These are phyloP conservation scores for Alectura lathami DNA, from an alignment of 2,113 vertebrate species.

Conservation along the genomic window DNA sequence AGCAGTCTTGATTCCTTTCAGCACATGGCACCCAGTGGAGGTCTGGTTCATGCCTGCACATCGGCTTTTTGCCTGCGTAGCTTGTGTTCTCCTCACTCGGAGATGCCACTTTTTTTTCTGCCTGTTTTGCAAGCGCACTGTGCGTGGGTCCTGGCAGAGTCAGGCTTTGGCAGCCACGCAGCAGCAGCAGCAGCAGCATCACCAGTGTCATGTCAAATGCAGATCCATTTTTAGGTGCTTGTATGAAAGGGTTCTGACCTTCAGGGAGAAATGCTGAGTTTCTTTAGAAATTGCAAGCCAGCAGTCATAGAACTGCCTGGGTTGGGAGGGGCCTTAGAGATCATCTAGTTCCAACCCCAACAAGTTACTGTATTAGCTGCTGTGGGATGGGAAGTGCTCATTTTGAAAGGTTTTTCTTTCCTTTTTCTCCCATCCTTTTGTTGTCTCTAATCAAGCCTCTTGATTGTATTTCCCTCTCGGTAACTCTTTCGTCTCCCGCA, in stretches of 20 bases:
- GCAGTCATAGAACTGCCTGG: too few relatives aligned
- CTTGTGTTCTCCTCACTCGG: neutral
- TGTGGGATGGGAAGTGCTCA: neutral
- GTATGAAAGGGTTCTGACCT: neutral
- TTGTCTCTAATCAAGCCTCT: neutral
- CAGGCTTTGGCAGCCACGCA: neutral
- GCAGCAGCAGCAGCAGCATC: neutral
- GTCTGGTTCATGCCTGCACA: neutral
- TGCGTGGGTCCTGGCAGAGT: neutral
- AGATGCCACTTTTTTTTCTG: neutral
- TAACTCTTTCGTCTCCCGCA: slow-evolving; percentile 82
- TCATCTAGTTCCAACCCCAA: too few relatives aligned
- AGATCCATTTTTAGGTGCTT: neutral
- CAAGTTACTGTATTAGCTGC: neutral
- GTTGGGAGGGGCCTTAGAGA: too few relatives aligned
- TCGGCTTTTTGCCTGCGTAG: neutral
- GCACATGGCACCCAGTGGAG: accelerated
- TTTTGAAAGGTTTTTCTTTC: neutral
- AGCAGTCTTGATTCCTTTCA: too few relatives aligned
- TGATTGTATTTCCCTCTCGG: neutral
- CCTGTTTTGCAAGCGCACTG: neutral
- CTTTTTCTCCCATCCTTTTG: neutral
- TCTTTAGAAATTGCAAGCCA: neutral
- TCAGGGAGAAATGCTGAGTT: neutral
- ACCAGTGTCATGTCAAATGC: neutral